phyloP scores from a whole-genome alignment of 2,888 invertebrate genomes.

The Clivina fossor region DNA sequence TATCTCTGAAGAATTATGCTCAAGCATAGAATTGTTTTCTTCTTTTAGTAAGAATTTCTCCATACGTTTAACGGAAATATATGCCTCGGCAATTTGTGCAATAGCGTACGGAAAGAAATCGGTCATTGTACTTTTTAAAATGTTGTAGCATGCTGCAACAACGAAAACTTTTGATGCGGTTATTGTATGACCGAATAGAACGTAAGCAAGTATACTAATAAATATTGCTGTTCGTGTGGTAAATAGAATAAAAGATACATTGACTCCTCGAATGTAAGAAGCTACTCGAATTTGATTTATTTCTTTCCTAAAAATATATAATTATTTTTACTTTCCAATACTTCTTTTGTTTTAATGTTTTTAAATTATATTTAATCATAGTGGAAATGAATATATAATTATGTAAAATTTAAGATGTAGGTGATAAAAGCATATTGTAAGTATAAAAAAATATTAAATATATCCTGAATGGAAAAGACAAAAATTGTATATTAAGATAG shows the following conservation, averaged over 20 bases:
- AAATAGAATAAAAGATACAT: constrained; percentile 66
- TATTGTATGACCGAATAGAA: constrained; percentile 62
- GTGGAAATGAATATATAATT: too few relatives aligned
- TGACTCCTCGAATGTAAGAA: constrained; percentile 60
- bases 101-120: constrained; percentile 72
- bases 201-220: constrained; percentile 65
- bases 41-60: constrained; percentile 64
- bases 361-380: too few relatives aligned
- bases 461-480: too few relatives aligned
- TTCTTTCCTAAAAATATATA: constrained; percentile 55
- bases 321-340: too few relatives aligned
- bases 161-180: constrained; percentile 74
- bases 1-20: not conserved
- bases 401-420: too few relatives aligned
- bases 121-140: constrained; percentile 71
- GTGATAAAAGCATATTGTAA: too few relatives aligned
- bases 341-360: too few relatives aligned
- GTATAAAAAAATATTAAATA: too few relatives aligned
- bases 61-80: constrained; percentile 63
- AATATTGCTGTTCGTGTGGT: constrained; percentile 71
- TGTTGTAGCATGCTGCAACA: constrained; percentile 71
- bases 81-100: constrained; percentile 62
- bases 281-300: constrained; percentile 52
- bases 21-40: constrained; percentile 60
- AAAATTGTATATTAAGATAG: too few relatives aligned